These are phyloP conservation scores for Nansenia antarctica DNA, from an alignment of 2,113 vertebrate genomes.

Conservation along the genomic window DNA sequence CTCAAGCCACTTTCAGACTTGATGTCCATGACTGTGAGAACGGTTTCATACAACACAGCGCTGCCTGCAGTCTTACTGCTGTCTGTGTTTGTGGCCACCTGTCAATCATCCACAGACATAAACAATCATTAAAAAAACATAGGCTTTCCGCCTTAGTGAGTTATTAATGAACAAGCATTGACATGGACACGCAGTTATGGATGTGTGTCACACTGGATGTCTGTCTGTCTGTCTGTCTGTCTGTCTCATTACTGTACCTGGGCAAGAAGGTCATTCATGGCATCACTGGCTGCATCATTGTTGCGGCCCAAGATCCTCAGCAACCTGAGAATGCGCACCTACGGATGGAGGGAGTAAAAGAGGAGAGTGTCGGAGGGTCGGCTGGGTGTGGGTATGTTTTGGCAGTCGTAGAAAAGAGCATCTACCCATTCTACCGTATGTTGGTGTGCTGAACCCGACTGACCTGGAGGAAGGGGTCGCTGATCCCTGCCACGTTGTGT, in stretches of 20 bases:
- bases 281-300: constrained; percentile 80
- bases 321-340: constrained; percentile 81
- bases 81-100: constrained; percentile 92
- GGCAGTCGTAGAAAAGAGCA: background rate
- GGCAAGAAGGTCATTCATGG: constrained; percentile 87
- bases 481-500: constrained; percentile 85
- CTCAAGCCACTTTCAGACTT: constrained; percentile 84
- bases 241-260: constrained; percentile 71
- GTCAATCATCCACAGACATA: constrained; percentile 19
- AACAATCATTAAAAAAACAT: background rate
- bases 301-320: constrained; percentile 84
- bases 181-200: too few species aligned
- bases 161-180: background rate
- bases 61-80: constrained; percentile 86
- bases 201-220: too few species aligned
- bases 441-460: background rate
- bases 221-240: background rate
- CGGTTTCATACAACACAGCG: constrained; percentile 87
- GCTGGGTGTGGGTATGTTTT: background rate
- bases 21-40: constrained; percentile 86
- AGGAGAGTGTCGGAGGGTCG: background rate
- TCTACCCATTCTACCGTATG: too few species aligned
- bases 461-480: constrained; percentile 90
- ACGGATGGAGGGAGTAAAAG: background rate
- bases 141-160: background rate